Conservation (phyloP, 2,888 invertebrate genomes). For the Dione juno region DNA sequence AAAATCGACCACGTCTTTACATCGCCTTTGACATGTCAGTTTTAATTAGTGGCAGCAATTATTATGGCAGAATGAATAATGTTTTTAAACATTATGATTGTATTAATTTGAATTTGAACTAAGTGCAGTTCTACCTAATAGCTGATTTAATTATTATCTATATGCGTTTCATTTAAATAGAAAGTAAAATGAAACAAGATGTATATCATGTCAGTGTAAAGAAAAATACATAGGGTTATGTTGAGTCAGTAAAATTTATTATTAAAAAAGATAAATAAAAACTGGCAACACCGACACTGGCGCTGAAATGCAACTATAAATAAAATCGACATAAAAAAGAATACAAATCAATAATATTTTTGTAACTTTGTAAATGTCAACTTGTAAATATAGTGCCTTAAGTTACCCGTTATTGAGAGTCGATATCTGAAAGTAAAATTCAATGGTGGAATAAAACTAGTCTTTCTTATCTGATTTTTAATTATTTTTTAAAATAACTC, state of each 20-base stretch:
- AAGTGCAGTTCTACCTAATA: neutral
- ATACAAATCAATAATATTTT: constrained; percentile 33
- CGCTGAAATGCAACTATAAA: constrained; percentile 12
- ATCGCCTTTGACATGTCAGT: neutral
- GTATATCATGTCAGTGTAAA: too few species aligned
- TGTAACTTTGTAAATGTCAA: constrained; percentile 35
- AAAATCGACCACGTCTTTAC: neutral
- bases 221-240: too few species aligned
- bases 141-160: neutral
- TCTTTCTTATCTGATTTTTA: constrained; percentile 71
- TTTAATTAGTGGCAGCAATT: neutral
- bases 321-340: constrained; percentile 25
- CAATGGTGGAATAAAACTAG: constrained; percentile 66
- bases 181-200: too few species aligned
- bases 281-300: neutral
- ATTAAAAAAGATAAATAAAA: neutral
- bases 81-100: neutral
- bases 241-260: too few species aligned
- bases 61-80: neutral
- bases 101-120: neutral
- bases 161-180: neutral
- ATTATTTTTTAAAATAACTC: constrained; percentile 53
- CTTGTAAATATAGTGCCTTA: constrained; percentile 40
- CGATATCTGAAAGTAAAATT: constrained; percentile 56
- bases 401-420: constrained; percentile 32